Conservation (phyloP, 2,113 vertebrate genomes). For the Oncorhynchus mykiss region DNA sequence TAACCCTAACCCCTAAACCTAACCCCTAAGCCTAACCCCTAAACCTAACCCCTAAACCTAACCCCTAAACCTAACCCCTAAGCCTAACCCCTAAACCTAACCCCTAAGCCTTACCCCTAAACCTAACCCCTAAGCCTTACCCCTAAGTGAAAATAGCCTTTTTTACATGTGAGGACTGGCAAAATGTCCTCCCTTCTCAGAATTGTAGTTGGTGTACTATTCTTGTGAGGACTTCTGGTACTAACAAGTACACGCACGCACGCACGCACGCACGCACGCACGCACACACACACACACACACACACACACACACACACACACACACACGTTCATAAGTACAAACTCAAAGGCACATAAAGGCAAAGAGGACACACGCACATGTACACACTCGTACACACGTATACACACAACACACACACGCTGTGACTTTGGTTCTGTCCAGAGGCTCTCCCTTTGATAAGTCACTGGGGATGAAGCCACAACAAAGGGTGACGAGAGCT, state of each 20-base stretch:
- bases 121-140: too few relatives aligned
- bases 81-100: too few relatives aligned
- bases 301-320: slow-evolving; percentile 2
- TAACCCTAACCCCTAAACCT: too few relatives aligned
- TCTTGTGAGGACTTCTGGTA: too few relatives aligned
- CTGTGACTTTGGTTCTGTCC: slow-evolving; percentile 18
- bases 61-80: too few relatives aligned
- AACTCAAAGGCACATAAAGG: neutral
- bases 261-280: neutral
- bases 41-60: too few relatives aligned
- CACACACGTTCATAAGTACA: neutral
- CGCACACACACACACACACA: neutral
- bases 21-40: too few relatives aligned
- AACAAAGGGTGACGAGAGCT: slow-evolving; percentile 12
- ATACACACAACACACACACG: slow-evolving; percentile 10
- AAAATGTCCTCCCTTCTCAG: neutral
- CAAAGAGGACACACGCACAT: slow-evolving; percentile 1
- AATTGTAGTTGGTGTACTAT: too few relatives aligned
- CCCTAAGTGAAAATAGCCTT: too few relatives aligned
- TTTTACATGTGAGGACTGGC: too few relatives aligned
- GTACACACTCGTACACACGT: neutral
- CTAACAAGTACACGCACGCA: neutral
- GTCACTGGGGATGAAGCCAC: slow-evolving; percentile 27
- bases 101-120: too few relatives aligned
- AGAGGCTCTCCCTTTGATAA: slow-evolving; percentile 38